Conservation (phyloP, 2,113 vertebrate genomes). For the Sinosuthora webbiana region DNA sequence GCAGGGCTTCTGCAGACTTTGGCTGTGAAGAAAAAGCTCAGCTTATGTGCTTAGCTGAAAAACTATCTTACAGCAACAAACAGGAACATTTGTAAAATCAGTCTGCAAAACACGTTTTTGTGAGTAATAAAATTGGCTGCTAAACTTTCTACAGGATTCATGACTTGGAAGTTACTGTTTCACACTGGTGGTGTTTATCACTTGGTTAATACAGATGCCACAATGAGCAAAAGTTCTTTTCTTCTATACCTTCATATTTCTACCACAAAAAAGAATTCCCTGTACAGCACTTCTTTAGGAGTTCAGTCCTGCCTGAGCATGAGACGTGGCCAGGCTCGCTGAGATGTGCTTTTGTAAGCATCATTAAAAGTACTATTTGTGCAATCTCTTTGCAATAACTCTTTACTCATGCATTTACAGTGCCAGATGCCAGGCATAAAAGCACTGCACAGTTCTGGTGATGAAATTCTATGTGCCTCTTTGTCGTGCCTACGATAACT, state of each 20-base stretch:
- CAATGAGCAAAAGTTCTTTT: background rate
- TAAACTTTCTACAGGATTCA: background rate
- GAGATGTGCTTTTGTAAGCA: slow-evolving; percentile 9
- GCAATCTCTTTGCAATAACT: slow-evolving; percentile 16
- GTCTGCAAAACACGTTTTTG: background rate
- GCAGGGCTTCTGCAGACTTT: background rate
- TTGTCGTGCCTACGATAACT: background rate
- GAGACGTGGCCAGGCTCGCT: background rate
- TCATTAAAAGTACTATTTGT: slow-evolving; percentile 22
- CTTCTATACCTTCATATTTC: background rate
- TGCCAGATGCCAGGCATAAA: slow-evolving; percentile 23
- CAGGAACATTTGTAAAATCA: background rate
- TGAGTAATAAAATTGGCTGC: background rate
- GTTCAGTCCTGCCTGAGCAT: background rate
- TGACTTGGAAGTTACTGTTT: background rate
- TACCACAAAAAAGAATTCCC: background rate
- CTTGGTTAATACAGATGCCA: background rate
- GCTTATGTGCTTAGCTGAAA: background rate
- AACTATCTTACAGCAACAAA: background rate
- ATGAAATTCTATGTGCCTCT: slow-evolving; percentile 11
- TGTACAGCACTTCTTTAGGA: background rate
- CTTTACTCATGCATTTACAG: background rate
- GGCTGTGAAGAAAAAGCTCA: background rate
- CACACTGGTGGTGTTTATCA: background rate
- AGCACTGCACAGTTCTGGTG: background rate